Percentiles rank a stretch among this genome's conserved stretches.
phyloP scores from a whole-genome alignment of 1,140 invertebrate species.

The Drosophila nebulosa region DNA sequence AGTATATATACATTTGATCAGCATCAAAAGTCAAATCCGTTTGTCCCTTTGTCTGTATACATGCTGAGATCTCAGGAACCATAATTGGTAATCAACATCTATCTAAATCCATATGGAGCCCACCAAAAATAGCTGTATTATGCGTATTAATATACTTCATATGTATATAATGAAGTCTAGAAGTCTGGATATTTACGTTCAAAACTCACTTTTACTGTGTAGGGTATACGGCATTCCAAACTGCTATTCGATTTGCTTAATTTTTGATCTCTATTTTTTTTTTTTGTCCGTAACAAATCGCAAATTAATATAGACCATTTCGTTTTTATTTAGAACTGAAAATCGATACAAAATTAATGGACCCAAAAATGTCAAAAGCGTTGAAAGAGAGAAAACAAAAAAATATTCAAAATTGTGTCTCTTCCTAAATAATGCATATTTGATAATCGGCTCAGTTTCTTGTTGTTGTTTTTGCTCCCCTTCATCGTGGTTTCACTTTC shows the following conservation, averaged over 20 bases:
- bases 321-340: neutral
- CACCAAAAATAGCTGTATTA: too few relatives aligned
- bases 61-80: too few relatives aligned
- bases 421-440: slow-evolving; percentile 28
- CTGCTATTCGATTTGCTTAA: neutral
- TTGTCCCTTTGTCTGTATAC: too few relatives aligned
- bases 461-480: slow-evolving; percentile 3
- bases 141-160: too few relatives aligned
- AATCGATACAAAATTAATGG: neutral
- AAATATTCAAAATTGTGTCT: neutral
- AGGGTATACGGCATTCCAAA: too few relatives aligned
- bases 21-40: too few relatives aligned
- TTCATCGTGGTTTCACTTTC: slow-evolving; percentile 61
- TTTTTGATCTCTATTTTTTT: neutral
- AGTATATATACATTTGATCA: too few relatives aligned
- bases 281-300: neutral
- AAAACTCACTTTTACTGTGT: too few relatives aligned
- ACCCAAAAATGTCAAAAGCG: neutral
- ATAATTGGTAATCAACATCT: too few relatives aligned
- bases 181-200: too few relatives aligned
- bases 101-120: too few relatives aligned
- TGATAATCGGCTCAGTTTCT: slow-evolving; percentile 21
- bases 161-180: too few relatives aligned
- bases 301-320: neutral
- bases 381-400: neutral